Percentiles rank a stretch among this genome's conserved stretches.
Evolutionary conservation across 2,888 invertebrate genomes (phyloP).

Genomic region (Isoperla grammatica): DNA sequence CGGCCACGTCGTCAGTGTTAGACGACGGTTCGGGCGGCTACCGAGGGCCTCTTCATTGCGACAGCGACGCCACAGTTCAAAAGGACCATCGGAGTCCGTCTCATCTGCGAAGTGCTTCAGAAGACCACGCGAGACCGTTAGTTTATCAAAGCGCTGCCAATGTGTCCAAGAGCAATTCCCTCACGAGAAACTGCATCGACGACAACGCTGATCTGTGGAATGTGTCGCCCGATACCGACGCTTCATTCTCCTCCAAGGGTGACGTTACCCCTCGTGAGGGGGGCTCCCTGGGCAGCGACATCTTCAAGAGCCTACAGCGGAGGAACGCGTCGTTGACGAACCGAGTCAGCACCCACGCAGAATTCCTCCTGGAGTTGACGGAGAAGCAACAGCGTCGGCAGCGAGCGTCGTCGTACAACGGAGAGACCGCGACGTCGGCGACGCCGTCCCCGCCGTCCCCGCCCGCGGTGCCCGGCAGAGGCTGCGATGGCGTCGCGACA

Average conservation of each 20-base stretch:
- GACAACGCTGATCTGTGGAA: constrained; percentile 16
- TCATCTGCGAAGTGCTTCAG: constrained; percentile 26
- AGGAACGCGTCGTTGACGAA: background rate
- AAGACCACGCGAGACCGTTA: constrained; percentile 44
- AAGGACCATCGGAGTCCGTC: constrained; percentile 35
- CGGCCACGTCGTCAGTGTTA: constrained; percentile 60
- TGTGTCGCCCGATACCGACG: too few relatives aligned
- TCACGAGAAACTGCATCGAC: constrained; percentile 31
- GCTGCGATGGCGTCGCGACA: constrained; percentile 44
- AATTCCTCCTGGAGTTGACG: constrained; percentile 20
- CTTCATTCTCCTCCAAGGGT: too few relatives aligned
- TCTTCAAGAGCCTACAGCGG: constrained; percentile 9
- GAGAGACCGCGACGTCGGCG: background rate
- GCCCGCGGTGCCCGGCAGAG: constrained; percentile 47
- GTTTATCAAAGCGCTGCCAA: constrained; percentile 38
- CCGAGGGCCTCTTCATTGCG: constrained; percentile 50
- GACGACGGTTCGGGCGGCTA: constrained; percentile 44
- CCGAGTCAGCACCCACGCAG: background rate
- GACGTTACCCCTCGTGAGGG: background rate
- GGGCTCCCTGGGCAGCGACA: constrained; percentile 4
- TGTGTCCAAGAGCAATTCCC: too few relatives aligned
- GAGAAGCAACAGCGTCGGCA: constrained; percentile 24
- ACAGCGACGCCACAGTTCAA: constrained; percentile 49
- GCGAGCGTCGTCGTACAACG: constrained; percentile 17
- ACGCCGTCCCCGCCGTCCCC: constrained; percentile 42